Percentiles rank a stretch among this genome's conserved stretches.
Conservation (phyloP, 2,888 invertebrate genomes). For the Agonopterix heracliana region DNA sequence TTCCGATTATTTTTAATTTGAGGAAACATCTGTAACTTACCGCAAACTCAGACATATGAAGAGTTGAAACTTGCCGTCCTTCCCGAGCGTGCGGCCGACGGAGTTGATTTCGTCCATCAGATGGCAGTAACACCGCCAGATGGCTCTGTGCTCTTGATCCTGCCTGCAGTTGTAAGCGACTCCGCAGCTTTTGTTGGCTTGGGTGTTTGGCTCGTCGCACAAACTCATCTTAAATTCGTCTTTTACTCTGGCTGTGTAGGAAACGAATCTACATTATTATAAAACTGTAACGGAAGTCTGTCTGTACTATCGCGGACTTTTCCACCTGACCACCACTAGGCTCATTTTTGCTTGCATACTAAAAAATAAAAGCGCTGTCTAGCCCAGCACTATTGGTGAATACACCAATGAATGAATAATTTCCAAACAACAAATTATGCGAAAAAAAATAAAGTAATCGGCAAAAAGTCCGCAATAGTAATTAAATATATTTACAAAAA, state of each 20-base stretch:
- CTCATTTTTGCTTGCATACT: too few species aligned
- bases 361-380: too few species aligned
- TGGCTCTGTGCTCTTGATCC: conserved; percentile 78
- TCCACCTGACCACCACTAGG: too few species aligned
- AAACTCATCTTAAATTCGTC: conserved; percentile 87
- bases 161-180: conserved; percentile 62
- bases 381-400: too few species aligned
- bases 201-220: conserved; percentile 73
- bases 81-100: conserved; percentile 89
- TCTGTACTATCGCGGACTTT: too few species aligned
- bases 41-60: conserved; percentile 95
- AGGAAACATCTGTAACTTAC: conserved; percentile 69
- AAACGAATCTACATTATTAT: conserved; percentile 11
- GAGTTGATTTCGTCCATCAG: conserved; percentile 92
- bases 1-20: too few species aligned
- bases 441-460: too few species aligned
- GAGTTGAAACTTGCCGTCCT: conserved; percentile 98
- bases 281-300: not conserved
- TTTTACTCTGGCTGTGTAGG: conserved; percentile 80
- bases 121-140: conserved; percentile 92
- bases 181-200: conserved; percentile 49
- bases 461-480: too few species aligned
- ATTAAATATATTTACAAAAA: too few species aligned
- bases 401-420: too few species aligned
- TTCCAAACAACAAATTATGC: too few species aligned